phyloP scores from a whole-genome alignment of 2,113 vertebrate genomes.

The Ahaetulla prasina region DNA sequence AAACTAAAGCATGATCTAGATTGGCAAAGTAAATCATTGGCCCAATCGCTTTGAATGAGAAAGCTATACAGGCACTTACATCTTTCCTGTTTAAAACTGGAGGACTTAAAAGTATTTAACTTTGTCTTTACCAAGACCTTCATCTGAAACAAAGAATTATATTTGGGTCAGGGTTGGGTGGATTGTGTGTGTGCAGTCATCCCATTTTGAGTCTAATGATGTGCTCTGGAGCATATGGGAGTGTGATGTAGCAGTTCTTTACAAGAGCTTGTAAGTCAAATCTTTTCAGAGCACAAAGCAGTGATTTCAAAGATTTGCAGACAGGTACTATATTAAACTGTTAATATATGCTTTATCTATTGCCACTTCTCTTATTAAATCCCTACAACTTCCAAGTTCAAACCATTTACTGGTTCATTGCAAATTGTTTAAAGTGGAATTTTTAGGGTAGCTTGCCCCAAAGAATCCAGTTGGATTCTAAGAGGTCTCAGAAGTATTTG shows the following conservation, averaged over 20 bases:
- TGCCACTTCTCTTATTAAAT: background rate
- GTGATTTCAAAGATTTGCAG: background rate
- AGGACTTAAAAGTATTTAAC: background rate
- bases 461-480: background rate
- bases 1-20: background rate
- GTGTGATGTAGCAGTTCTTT: background rate
- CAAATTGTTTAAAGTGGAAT: background rate
- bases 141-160: conserved; percentile 30
- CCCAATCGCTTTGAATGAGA: background rate
- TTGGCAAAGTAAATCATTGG: conserved; percentile 1
- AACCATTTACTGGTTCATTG: background rate
- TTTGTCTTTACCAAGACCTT: background rate
- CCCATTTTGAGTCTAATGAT: background rate
- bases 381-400: background rate
- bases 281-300: background rate
- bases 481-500: background rate
- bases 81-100: background rate
- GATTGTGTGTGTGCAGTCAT: background rate
- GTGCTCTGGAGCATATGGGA: background rate
- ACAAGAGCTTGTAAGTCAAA: background rate
- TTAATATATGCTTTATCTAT: background rate
- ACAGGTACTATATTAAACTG: background rate
- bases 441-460: background rate
- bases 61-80: background rate
- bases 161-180: background rate